A percentile compares a stretch with the other conserved stretches of the same genome.
Conservation (phyloP, 1,140 invertebrate genomes). For the Drosophila busckii region DNA sequence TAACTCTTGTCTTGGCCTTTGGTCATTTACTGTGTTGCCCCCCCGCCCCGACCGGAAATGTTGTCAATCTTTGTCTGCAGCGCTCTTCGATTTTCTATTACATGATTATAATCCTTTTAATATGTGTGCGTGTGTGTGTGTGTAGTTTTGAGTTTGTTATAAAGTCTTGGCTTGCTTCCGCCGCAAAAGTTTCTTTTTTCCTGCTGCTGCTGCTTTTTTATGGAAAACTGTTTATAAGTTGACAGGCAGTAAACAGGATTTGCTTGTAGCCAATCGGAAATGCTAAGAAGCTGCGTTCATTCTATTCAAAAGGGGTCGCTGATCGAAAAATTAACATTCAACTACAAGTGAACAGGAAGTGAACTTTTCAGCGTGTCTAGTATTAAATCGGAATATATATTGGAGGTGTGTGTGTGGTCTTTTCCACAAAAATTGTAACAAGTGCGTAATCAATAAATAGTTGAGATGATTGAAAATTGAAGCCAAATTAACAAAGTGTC, state of each 20-base stretch:
- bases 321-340: constrained; percentile 46
- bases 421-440: constrained; percentile 22
- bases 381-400: too few species aligned
- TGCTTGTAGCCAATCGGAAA: constrained; percentile 50
- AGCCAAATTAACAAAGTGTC: too few species aligned
- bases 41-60: constrained; percentile 47
- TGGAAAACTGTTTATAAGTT: constrained; percentile 71
- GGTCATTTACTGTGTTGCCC: constrained; percentile 21
- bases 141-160: constrained; percentile 9
- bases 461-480: too few species aligned
- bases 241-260: constrained; percentile 74
- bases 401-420: background rate
- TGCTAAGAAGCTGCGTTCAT: constrained; percentile 33
- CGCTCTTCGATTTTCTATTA: constrained; percentile 55
- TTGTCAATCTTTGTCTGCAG: constrained; percentile 52
- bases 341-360: constrained; percentile 46
- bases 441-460: too few species aligned
- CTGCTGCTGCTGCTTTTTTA: constrained; percentile 33
- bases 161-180: constrained; percentile 47
- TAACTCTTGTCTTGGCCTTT: background rate
- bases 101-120: constrained; percentile 61
- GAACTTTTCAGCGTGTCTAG: constrained; percentile 7
- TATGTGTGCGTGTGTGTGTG: background rate
- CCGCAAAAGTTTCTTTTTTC: constrained; percentile 50
- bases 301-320: constrained; percentile 17